phyloP scores from a whole-genome alignment of 2,113 vertebrate species.

The Stictonetta naevosa region DNA sequence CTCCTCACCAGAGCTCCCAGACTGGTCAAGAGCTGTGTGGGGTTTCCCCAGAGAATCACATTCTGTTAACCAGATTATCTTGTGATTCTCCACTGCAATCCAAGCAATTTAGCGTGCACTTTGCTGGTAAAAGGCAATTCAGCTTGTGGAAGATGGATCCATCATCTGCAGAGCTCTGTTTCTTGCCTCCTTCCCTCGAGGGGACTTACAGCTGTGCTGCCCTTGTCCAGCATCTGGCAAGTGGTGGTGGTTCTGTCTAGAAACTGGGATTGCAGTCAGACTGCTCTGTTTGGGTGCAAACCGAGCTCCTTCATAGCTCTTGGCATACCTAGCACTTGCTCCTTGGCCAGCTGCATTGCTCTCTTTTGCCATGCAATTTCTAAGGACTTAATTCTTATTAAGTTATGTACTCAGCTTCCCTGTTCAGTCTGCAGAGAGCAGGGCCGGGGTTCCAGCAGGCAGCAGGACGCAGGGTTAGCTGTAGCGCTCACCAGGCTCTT shows the following conservation, averaged over 20 bases:
- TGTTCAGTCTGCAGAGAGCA: not conserved
- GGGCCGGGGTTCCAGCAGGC: accelerated
- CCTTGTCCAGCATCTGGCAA: not conserved
- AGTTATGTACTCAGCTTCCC: not conserved
- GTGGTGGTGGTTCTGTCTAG: not conserved
- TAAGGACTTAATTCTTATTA: not conserved
- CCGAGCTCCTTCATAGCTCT: not conserved
- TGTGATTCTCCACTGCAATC: not conserved
- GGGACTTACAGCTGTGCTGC: not conserved
- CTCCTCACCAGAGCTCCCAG: not conserved
- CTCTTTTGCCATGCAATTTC: not conserved
- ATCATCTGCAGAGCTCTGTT: not conserved
- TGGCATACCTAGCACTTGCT: not conserved
- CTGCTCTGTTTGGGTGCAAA: not conserved
- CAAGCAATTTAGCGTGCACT: not conserved
- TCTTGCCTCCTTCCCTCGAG: not conserved
- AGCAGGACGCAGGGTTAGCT: not conserved
- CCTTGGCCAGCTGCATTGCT: not conserved
- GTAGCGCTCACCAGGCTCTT: not conserved
- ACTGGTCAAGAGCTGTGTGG: not conserved
- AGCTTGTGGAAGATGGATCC: not conserved
- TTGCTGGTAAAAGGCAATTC: not conserved
- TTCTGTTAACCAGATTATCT: not conserved
- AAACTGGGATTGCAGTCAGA: not conserved
- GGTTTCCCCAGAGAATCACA: not conserved